Conservation (phyloP, 2,888 invertebrate genomes). For the Melanchra persicariae region DNA sequence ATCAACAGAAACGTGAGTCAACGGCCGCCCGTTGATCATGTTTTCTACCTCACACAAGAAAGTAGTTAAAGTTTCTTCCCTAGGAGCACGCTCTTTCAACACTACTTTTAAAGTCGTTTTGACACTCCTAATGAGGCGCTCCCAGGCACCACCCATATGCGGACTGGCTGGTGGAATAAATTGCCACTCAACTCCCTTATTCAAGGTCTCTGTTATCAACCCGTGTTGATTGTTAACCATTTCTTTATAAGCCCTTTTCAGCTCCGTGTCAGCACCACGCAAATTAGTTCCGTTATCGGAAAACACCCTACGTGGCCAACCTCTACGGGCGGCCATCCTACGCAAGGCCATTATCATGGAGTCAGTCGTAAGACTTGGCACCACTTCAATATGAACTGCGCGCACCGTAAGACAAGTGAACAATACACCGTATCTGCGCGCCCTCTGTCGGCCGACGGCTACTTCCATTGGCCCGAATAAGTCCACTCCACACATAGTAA, state of each 20-base stretch:
- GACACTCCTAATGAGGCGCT: too few relatives aligned
- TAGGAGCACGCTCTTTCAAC: too few relatives aligned
- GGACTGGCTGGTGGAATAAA: conserved; percentile 14
- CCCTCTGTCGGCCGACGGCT: neutral
- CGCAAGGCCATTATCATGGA: conserved; percentile 24
- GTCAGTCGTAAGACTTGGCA: conserved; percentile 12
- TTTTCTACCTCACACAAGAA: conserved; percentile 15
- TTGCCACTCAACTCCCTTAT: conserved; percentile 17
- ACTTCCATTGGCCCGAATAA: conserved; percentile 9
- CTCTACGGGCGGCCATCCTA: conserved; percentile 22
- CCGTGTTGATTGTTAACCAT: neutral
- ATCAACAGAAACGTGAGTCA: conserved; percentile 21
- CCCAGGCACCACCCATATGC: too few relatives aligned
- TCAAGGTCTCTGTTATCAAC: neutral
- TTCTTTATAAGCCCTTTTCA: conserved; percentile 6
- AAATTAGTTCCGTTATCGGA: conserved; percentile 19
- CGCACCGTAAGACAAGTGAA: conserved; percentile 24
- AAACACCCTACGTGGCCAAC: conserved; percentile 16
- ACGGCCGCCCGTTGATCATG: conserved; percentile 9
- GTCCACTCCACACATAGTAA: conserved; percentile 13
- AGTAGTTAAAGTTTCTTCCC: too few relatives aligned
- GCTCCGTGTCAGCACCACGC: conserved; percentile 12
- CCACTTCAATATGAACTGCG: conserved; percentile 17
- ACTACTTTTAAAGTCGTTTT: too few relatives aligned
- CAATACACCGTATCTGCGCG: too few relatives aligned